These are phyloP conservation scores for Mesorhabditis sp. DNA, from an alignment of 2,888 invertebrate species.

Conservation along the genomic window DNA sequence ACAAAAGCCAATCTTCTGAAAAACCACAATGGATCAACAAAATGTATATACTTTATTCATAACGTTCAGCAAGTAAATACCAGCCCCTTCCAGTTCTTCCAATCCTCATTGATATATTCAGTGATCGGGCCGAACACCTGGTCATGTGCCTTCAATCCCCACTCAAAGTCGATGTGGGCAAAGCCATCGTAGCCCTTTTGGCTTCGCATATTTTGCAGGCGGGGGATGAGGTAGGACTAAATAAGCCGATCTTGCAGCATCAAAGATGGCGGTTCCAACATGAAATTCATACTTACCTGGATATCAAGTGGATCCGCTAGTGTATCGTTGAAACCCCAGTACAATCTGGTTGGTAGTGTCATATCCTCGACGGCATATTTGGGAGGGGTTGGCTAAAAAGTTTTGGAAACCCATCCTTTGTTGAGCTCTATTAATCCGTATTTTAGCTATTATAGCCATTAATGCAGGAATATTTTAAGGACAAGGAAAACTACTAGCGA, in stretches of 20 bases:
- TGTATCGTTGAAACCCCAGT: slow-evolving; percentile 8
- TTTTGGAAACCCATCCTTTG: too few species aligned
- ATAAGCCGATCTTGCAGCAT: not conserved
- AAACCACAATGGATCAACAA: too few species aligned
- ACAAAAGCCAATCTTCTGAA: too few species aligned
- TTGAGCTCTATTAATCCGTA: too few species aligned
- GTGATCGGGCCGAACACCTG: not conserved
- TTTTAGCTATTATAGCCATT: too few species aligned
- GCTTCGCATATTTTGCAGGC: not conserved
- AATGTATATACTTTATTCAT: too few species aligned
- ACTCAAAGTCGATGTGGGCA: not conserved
- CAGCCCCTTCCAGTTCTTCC: not conserved
- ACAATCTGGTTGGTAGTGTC: not conserved
- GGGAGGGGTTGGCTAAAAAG: not conserved
- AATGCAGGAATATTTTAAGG: too few species aligned
- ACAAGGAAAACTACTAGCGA: too few species aligned
- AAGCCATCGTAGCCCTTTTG: not conserved
- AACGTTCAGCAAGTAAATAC: not conserved
- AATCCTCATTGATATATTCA: not conserved
- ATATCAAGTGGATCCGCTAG: slow-evolving; percentile 7
- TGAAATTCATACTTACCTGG: not conserved
- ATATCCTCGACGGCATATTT: not conserved
- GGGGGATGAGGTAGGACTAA: not conserved
- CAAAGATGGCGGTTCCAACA: too few species aligned
- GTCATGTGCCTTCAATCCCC: slow-evolving; percentile 4